These are phyloP conservation scores for Callorhinus ursinus DNA, from an alignment of 2,113 vertebrate genomes.

Conservation along the genomic window DNA sequence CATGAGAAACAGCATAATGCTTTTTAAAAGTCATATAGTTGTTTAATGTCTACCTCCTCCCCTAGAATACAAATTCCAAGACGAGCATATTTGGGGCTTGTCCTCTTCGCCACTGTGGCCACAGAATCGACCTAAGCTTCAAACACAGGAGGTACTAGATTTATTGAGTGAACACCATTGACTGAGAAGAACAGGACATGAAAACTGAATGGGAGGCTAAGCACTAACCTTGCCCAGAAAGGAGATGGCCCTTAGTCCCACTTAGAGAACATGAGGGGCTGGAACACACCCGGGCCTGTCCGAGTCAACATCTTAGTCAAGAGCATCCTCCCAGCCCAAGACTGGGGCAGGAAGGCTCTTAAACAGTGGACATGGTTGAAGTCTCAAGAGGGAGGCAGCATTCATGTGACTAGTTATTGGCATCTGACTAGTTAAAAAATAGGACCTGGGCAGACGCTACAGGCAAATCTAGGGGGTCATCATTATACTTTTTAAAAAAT, in stretches of 20 bases:
- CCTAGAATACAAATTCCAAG: not conserved
- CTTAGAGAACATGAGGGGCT: accelerated
- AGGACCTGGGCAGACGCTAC: not conserved
- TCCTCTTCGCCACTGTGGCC: not conserved
- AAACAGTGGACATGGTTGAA: not conserved
- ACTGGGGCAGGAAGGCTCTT: not conserved
- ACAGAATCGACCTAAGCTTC: not conserved
- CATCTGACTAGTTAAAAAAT: not conserved
- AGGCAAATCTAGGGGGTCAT: not conserved
- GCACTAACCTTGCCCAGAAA: not conserved
- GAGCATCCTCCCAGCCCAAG: not conserved
- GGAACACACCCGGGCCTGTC: too few species aligned
- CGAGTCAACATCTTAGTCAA: not conserved
- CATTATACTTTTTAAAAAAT: not conserved
- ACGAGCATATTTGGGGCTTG: not conserved
- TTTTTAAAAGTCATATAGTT: not conserved
- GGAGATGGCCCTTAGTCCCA: not conserved
- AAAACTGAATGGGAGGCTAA: not conserved
- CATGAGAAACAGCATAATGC: not conserved
- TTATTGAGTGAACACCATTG: not conserved
- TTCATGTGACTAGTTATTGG: not conserved
- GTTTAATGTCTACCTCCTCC: not conserved
- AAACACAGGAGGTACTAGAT: not conserved
- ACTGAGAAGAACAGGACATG: not conserved
- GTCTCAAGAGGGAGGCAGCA: not conserved